A percentile compares a stretch with the other conserved stretches of the same genome.
These are phyloP conservation scores for Phanerotoma sp. DNA, from an alignment of 2,888 invertebrate genomes.

Conservation along the genomic window DNA sequence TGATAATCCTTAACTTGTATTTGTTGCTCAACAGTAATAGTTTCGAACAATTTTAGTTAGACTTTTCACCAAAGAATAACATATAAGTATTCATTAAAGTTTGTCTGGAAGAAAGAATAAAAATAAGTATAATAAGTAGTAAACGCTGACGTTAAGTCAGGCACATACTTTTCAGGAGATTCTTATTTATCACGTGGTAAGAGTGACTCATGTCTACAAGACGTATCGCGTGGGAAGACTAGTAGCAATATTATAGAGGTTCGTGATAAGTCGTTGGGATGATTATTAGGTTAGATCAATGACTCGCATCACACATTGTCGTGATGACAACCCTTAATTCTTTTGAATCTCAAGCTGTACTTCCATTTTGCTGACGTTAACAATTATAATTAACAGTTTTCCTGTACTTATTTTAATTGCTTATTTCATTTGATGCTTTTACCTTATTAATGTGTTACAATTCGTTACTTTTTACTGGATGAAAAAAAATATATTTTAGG, in stretches of 20 bases:
- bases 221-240: conserved; percentile 6
- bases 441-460: no score
- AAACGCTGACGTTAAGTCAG: not conserved
- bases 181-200: conserved; percentile 1
- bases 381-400: not conserved
- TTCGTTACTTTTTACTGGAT: no score
- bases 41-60: not conserved
- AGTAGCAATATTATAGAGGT: not conserved
- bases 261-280: not conserved
- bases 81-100: no score
- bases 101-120: no score
- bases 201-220: conserved; percentile 5
- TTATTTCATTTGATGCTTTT: not conserved
- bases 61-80: not conserved
- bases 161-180: not conserved
- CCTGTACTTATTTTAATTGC: not conserved
- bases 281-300: conserved; percentile 9
- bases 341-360: not conserved
- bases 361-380: not conserved
- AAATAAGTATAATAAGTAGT: not conserved
- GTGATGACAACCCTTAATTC: not conserved
- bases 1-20: no score
- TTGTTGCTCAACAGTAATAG: no score
- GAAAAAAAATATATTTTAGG: no score
- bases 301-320: conserved; percentile 2